Conservation (phyloP, 2,888 invertebrate genomes). For the Chironomus tentans region DNA sequence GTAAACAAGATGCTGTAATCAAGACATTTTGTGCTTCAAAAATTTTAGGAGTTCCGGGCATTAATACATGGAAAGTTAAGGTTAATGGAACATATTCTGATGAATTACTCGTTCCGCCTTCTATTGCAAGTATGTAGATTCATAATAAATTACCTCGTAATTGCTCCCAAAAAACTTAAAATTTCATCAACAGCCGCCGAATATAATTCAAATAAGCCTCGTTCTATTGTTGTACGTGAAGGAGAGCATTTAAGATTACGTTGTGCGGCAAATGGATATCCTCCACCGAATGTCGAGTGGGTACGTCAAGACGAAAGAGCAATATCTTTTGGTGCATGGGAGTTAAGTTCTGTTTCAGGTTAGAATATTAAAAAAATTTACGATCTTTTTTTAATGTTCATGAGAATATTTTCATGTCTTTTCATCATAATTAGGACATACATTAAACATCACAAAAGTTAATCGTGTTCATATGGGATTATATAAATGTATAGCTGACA, state of each 20-base stretch:
- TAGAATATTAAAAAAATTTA: background rate
- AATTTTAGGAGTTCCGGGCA: conserved; percentile 68
- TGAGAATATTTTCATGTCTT: conserved; percentile 31
- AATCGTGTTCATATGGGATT: conserved; percentile 63
- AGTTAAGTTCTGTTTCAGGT: conserved; percentile 43
- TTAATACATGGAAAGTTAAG: conserved; percentile 61
- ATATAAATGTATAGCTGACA: conserved; percentile 68
- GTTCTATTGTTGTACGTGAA: conserved; percentile 65
- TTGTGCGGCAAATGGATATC: conserved; percentile 71
- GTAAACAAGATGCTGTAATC: background rate
- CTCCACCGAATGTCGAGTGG: conserved; percentile 73
- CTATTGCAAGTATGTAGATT: conserved; percentile 65
- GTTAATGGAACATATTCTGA: conserved; percentile 49
- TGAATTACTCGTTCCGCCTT: conserved; percentile 74
- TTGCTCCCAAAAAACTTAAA: background rate
- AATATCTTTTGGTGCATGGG: conserved; percentile 53
- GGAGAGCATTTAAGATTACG: conserved; percentile 71
- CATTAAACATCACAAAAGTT: conserved; percentile 66
- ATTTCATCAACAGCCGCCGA: background rate
- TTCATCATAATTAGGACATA: conserved; percentile 54
- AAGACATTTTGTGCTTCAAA: background rate
- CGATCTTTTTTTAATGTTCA: background rate
- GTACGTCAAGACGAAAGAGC: conserved; percentile 50
- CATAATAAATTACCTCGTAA: background rate
- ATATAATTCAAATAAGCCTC: conserved; percentile 29